Conservation (phyloP, 2,113 vertebrate genomes). For the Microtus richardsoni region DNA sequence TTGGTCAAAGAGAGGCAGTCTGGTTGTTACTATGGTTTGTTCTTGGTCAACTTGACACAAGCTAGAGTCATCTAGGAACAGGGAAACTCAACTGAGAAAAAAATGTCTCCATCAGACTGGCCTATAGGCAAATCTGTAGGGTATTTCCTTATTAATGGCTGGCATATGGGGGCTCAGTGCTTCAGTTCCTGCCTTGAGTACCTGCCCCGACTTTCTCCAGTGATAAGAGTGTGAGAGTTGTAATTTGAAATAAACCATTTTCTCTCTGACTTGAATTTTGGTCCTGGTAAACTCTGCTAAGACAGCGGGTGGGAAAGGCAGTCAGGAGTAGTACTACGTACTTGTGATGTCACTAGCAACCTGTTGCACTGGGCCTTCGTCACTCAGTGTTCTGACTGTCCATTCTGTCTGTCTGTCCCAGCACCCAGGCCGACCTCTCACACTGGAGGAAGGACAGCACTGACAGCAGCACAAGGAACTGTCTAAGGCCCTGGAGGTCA, state of each 20-base stretch:
- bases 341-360: neutral
- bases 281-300: neutral
- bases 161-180: neutral
- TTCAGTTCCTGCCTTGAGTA: neutral
- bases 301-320: neutral
- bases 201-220: neutral
- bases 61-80: neutral
- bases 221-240: neutral
- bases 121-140: neutral
- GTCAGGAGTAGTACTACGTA: neutral
- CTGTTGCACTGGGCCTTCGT: neutral
- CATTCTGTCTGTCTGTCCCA: neutral
- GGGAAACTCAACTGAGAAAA: neutral
- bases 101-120: neutral
- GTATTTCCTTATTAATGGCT: neutral
- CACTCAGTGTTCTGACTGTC: neutral
- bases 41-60: neutral
- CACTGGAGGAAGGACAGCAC: neutral
- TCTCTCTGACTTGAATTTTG: neutral
- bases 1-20: neutral
- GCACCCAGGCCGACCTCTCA: neutral
- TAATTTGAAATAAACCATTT: neutral
- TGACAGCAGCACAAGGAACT: neutral
- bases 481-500: neutral
- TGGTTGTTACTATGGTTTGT: neutral